Evolutionary conservation across 1,140 invertebrate genomes (phyloP).

Genomic region (Calliphora vicina): DNA sequence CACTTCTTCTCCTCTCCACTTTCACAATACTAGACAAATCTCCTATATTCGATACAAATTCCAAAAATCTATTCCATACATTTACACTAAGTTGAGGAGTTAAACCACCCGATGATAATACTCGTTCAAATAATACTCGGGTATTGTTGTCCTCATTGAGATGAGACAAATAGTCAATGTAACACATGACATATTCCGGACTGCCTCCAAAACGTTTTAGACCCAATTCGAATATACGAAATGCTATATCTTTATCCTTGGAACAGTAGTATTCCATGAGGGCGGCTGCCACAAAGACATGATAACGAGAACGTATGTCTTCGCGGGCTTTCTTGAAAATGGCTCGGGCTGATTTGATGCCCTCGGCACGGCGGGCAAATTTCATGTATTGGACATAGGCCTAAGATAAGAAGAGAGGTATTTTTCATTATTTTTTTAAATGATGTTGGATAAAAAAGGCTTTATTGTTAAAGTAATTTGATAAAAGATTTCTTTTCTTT

Average conservation of each 20-base stretch:
- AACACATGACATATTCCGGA: constrained; percentile 93
- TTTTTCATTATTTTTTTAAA: no score
- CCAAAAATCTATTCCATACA: constrained; percentile 98
- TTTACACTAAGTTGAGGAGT: constrained; percentile 94
- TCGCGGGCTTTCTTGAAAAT: constrained; percentile 96
- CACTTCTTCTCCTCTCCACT: constrained; percentile 92
- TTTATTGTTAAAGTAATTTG: no score
- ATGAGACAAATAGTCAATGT: constrained; percentile 97
- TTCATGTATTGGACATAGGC: constrained; percentile 99
- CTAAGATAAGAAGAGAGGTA: constrained; percentile 62
- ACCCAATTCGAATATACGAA: constrained; percentile 97
- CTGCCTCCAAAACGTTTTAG: constrained; percentile 95
- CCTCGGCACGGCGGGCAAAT: constrained; percentile 95
- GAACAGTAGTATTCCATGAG: constrained; percentile 99
- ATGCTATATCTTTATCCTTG: constrained; percentile 98
- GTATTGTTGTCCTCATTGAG: constrained; percentile 99
- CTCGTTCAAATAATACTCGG: constrained; percentile 94
- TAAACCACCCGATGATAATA: constrained; percentile 92
- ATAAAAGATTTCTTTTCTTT: no score
- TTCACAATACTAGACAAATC: constrained; percentile 98
- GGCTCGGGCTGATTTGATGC: constrained; percentile 93
- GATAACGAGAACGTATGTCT: constrained; percentile 84
- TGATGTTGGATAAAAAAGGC: no score
- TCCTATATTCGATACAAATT: constrained; percentile 98
- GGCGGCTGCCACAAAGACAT: constrained; percentile 95